Conservation (phyloP, 2,113 vertebrate genomes). For the Brachypteracias leptosomus region DNA sequence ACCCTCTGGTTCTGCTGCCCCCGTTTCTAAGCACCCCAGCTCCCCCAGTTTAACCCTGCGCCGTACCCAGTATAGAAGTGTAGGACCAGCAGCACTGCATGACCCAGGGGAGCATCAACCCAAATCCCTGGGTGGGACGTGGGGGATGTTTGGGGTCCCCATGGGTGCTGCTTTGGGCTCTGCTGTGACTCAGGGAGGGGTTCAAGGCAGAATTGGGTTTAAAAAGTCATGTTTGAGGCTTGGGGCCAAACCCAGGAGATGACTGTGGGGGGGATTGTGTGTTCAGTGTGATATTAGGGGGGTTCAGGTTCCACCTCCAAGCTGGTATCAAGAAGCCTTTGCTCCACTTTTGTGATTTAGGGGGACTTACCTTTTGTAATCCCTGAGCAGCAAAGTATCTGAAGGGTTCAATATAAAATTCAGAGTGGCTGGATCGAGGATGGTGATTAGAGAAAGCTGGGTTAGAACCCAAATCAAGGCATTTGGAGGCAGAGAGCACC, state of each 20-base stretch:
- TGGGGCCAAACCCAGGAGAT: neutral
- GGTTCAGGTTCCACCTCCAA: rapidly evolving
- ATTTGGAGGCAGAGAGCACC: neutral
- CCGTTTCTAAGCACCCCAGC: neutral
- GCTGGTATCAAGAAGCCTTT: neutral
- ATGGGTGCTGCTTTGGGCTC: neutral
- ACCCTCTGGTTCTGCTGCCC: neutral
- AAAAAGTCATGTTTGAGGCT: rapidly evolving
- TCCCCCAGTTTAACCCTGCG: neutral
- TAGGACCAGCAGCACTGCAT: neutral
- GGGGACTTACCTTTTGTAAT: neutral
- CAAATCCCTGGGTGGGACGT: neutral
- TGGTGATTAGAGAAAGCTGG: neutral
- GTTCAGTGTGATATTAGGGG: neutral
- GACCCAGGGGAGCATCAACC: rapidly evolving
- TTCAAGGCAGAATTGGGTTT: neutral
- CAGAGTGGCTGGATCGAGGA: neutral
- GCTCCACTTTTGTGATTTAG: rapidly evolving
- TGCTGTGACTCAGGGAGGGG: rapidly evolving
- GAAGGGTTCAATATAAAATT: neutral
- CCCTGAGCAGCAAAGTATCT: neutral
- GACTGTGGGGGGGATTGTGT: neutral
- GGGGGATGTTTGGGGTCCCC: neutral
- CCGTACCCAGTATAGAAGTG: neutral
- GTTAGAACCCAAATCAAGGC: neutral